Percentiles rank a stretch among this genome's conserved stretches.
Evolutionary conservation across 2,113 vertebrate species (phyloP).

Genomic region (Turdus rufiventris): DNA sequence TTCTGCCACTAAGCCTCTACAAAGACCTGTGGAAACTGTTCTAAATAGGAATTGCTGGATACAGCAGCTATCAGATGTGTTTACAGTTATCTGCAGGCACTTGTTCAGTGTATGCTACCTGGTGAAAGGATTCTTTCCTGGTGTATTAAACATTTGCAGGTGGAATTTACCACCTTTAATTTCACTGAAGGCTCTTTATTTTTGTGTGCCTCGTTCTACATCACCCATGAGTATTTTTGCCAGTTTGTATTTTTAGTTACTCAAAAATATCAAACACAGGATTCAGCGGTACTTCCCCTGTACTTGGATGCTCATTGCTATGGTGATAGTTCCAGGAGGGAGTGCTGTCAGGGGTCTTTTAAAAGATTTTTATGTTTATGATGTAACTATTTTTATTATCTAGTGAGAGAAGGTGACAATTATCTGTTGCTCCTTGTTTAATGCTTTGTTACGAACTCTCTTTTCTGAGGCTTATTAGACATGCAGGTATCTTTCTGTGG

Average conservation of each 20-base stretch:
- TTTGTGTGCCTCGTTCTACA: background rate
- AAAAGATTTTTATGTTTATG: conserved; percentile 42
- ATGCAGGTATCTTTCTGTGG: background rate
- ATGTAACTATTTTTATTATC: conserved; percentile 32
- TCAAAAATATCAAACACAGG: background rate
- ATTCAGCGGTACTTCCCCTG: background rate
- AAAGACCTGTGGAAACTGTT: background rate
- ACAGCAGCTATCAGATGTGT: background rate
- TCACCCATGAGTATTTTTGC: background rate
- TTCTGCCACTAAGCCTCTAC: background rate
- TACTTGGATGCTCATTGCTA: conserved; percentile 27
- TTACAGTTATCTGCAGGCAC: background rate
- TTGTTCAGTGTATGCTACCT: background rate
- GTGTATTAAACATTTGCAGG: background rate
- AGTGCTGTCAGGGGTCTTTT: conserved; percentile 7
- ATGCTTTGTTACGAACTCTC: background rate
- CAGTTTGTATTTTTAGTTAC: conserved; percentile 39
- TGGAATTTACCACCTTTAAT: conserved; percentile 15
- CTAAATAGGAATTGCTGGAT: background rate
- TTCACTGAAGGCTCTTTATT: background rate
- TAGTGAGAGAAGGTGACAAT: conserved; percentile 22
- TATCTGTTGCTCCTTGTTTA: conserved; percentile 38
- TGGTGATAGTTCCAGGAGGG: conserved; percentile 37
- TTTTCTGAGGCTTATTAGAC: background rate
- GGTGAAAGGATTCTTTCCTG: background rate